These are phyloP conservation scores for Cettia cetti DNA, from an alignment of 2,113 vertebrate species.

Conservation along the genomic window DNA sequence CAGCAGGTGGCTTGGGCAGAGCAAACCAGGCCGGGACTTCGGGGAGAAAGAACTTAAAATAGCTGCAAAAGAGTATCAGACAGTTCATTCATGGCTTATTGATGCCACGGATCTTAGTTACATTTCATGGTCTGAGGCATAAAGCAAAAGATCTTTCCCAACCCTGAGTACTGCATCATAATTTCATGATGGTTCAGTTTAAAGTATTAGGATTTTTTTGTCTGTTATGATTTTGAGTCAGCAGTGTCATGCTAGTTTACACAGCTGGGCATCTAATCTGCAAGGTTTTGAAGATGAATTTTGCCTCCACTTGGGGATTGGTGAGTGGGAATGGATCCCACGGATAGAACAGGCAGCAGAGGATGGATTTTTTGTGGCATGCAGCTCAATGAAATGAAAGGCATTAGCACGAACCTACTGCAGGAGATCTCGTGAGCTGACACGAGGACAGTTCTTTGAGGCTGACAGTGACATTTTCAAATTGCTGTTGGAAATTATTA, in stretches of 20 bases:
- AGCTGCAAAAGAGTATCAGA: not conserved
- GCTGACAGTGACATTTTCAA: not conserved
- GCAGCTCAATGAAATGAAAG: not conserved
- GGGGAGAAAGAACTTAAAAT: not conserved
- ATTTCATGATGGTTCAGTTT: not conserved
- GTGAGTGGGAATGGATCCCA: not conserved
- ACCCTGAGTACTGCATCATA: not conserved
- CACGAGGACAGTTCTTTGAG: not conserved
- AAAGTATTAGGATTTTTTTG: not conserved
- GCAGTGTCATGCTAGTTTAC: not conserved
- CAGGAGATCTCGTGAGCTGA: not conserved
- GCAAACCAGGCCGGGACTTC: not conserved
- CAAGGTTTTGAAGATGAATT: not conserved
- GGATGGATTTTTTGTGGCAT: not conserved
- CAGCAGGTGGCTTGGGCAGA: not conserved
- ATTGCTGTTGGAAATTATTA: not conserved
- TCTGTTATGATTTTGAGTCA: not conserved
- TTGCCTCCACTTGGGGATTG: not conserved
- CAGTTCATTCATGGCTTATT: constrained; percentile 3
- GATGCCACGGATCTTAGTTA: not conserved
- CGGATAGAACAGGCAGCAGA: not conserved
- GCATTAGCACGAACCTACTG: not conserved
- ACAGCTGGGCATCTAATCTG: not conserved
- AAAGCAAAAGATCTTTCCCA: not conserved
- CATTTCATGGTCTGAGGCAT: not conserved